These are phyloP conservation scores for Ctenodactylus gundi DNA, from an alignment of 2,113 vertebrate species.

Conservation along the genomic window DNA sequence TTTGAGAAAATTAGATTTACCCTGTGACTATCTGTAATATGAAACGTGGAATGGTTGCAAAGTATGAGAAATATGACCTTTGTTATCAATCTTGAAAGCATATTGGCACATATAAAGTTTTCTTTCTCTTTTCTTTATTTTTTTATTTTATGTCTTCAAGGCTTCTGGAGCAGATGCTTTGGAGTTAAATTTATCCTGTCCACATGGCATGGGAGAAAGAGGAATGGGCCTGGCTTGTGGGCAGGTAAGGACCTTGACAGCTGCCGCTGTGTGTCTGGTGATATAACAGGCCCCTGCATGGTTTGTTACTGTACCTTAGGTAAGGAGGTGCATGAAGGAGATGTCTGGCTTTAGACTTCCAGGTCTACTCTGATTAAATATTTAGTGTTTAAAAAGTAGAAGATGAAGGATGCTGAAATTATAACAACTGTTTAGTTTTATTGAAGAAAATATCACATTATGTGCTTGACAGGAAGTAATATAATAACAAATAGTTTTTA, in stretches of 20 bases:
- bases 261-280: slow-evolving; percentile 33
- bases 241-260: slow-evolving; percentile 86
- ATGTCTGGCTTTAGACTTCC: slow-evolving; percentile 72
- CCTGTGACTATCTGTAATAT: neutral
- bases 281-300: neutral
- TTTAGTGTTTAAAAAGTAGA: slow-evolving; percentile 81
- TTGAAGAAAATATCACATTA: slow-evolving; percentile 80
- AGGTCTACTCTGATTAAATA: slow-evolving; percentile 80
- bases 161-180: slow-evolving; percentile 93
- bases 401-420: slow-evolving; percentile 71
- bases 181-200: slow-evolving; percentile 97
- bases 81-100: neutral
- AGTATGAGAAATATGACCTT: neutral
- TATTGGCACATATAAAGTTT: slow-evolving; percentile 24
- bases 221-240: slow-evolving; percentile 98
- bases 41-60: neutral
- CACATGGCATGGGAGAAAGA: slow-evolving; percentile 97
- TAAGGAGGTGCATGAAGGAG: slow-evolving; percentile 52
- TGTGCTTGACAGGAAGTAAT: slow-evolving; percentile 80
- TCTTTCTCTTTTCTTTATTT: slow-evolving; percentile 33
- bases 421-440: slow-evolving; percentile 77
- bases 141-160: slow-evolving; percentile 80
- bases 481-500: slow-evolving; percentile 79
- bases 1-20: neutral
- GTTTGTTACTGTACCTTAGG: slow-evolving; percentile 54